A percentile compares a stretch with the other conserved stretches of the same genome.
These are phyloP conservation scores for Aix galericulata DNA, from an alignment of 2,113 vertebrate species.

Conservation along the genomic window DNA sequence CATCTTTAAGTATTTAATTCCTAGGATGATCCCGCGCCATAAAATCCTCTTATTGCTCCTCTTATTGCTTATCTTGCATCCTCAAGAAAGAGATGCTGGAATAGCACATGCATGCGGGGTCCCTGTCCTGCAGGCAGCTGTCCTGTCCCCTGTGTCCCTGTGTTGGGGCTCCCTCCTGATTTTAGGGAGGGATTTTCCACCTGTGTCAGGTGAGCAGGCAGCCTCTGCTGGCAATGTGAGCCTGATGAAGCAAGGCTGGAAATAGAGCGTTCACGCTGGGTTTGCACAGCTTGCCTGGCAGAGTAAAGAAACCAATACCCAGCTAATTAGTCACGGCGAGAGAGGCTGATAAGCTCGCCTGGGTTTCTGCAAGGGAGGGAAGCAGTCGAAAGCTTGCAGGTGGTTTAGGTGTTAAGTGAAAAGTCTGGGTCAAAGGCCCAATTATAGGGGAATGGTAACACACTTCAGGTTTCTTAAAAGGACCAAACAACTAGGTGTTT, in stretches of 20 bases:
- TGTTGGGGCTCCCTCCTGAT: background rate
- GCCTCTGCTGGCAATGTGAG: background rate
- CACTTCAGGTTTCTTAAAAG: background rate
- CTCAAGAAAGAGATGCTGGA: background rate
- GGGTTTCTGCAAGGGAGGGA: background rate
- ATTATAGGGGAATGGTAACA: background rate
- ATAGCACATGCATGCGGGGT: rapidly evolving
- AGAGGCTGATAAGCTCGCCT: background rate
- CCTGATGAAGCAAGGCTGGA: background rate
- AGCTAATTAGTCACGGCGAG: background rate
- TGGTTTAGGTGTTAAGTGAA: background rate
- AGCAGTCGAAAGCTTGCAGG: background rate
- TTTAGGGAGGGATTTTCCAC: background rate
- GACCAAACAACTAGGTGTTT: background rate
- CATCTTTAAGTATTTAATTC: background rate
- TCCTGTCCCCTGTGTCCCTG: background rate
- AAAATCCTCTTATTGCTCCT: background rate
- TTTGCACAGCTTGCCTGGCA: background rate
- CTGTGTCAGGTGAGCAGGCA: background rate
- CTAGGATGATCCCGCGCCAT: rapidly evolving
- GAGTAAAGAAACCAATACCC: background rate
- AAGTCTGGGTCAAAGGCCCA: background rate
- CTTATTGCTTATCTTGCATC: background rate
- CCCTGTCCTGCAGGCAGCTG: background rate
- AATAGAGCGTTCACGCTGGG: rapidly evolving